Evolutionary conservation across 2,888 invertebrate species (phyloP).

Genomic region (Tipula lateralis): DNA sequence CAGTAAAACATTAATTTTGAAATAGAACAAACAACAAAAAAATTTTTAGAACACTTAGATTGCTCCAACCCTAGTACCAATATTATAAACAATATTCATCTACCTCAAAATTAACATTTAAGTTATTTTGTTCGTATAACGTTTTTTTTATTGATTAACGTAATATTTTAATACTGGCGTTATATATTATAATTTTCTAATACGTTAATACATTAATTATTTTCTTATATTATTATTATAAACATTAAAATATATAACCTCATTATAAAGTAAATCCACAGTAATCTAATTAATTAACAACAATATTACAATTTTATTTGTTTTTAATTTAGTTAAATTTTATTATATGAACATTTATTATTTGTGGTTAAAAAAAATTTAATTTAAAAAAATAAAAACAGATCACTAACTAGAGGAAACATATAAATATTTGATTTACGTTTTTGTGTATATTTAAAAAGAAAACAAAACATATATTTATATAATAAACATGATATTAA

Average conservation of each 20-base stretch:
- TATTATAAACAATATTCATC: not conserved
- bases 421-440: not conserved
- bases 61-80: not conserved
- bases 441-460: not conserved
- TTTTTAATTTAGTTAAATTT: not conserved
- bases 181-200: not conserved
- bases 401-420: not conserved
- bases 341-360: not conserved
- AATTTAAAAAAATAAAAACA: not conserved
- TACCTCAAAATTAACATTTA: conserved; percentile 11
- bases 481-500: not conserved
- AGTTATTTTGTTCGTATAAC: not conserved
- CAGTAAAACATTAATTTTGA: not conserved
- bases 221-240: not conserved
- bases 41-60: not conserved
- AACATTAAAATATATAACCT: not conserved
- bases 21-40: not conserved
- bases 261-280: not conserved
- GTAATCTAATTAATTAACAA: not conserved
- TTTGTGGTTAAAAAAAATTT: not conserved
- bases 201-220: not conserved
- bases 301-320: not conserved
- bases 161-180: not conserved
- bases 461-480: not conserved
- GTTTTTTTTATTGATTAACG: not conserved